Conservation (phyloP, 2,888 invertebrate species). For the Mantis religiosa region DNA sequence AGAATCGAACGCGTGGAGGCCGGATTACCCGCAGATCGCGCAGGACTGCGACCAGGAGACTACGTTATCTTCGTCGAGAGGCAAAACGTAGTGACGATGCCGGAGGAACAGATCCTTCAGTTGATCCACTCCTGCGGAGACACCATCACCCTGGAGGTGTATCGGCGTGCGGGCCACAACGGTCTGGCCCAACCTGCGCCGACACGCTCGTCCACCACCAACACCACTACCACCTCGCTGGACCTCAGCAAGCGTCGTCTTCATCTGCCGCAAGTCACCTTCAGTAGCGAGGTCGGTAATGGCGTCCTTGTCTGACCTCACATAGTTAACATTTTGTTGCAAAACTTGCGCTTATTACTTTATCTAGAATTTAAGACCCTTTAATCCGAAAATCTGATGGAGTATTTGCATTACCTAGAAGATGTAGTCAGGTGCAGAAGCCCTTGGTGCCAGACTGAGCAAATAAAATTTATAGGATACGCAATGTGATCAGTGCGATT, state of each 20-base stretch:
- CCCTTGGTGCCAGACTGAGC: too few species aligned
- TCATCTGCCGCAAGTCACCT: slow-evolving; percentile 76
- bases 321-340: not conserved
- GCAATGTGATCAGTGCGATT: too few species aligned
- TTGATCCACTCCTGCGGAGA: slow-evolving; percentile 69
- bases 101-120: slow-evolving; percentile 61
- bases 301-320: slow-evolving; percentile 69
- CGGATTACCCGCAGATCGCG: slow-evolving; percentile 76
- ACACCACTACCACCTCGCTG: slow-evolving; percentile 38
- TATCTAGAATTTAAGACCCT: too few species aligned
- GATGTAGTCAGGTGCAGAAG: too few species aligned
- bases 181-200: slow-evolving; percentile 40
- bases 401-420: too few species aligned
- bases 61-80: slow-evolving; percentile 85
- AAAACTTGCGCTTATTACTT: too few species aligned
- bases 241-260: slow-evolving; percentile 57
- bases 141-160: slow-evolving; percentile 66
- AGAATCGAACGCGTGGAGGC: slow-evolving; percentile 78
- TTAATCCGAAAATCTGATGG: too few species aligned
- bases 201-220: slow-evolving; percentile 24
- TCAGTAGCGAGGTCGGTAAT: slow-evolving; percentile 88
- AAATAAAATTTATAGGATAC: too few species aligned
- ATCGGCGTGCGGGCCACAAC: slow-evolving; percentile 54
- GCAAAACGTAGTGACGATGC: slow-evolving; percentile 79
- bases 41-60: slow-evolving; percentile 77